Base-by-base conservation (phyloP, 2,113 vertebrate species). In the Xyliphius kryptos region DNA sequence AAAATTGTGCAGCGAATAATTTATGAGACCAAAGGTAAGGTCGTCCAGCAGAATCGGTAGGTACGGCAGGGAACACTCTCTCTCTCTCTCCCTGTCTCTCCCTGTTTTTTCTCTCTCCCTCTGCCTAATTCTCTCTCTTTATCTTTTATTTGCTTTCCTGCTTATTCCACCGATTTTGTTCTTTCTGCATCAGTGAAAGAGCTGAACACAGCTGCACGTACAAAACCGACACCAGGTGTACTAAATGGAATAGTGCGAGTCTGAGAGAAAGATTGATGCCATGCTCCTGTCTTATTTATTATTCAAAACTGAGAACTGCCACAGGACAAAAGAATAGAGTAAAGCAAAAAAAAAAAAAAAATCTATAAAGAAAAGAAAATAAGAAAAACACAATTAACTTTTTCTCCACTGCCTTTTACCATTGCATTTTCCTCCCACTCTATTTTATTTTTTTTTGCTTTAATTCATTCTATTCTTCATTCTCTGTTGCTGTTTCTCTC, bases 281-380 rank as follows among this genome's bases (percentile, higher is more conserved):
- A 37, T 22, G 36, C 50, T 15, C 52, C 36, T 51, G 57, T 56
- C 43, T 51, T 73, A 73, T 75, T 75, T 70, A 68, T 75, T 70
- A 75, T 70, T 75, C 57, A 69, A n/a, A n/a, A n/a, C n/a, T n/a
- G n/a, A n/a, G n/a, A n/a, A n/a, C n/a, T n/a, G n/a, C n/a, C n/a
- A n/a, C n/a, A n/a, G n/a, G n/a, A n/a, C n/a, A n/a, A n/a, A n/a
- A n/a, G n/a, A n/a, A n/a, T n/a, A n/a, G n/a, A n/a, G n/a, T n/a
- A n/a, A n/a, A n/a, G n/a, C n/a, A n/a, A n/a, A n/a, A n/a, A n/a
- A n/a, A n/a, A n/a, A n/a, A n/a, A n/a, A n/a, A n/a, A n/a, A n/a
- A n/a, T n/a, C n/a, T n/a, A n/a, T n/a, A n/a, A n/a, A n/a, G n/a
- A n/a, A n/a, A n/a, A n/a, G n/a, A n/a, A n/a, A n/a, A n/a, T n/a